Evolutionary conservation across 2,888 invertebrate species (phyloP).

Genomic region (Spodoptera littoralis): DNA sequence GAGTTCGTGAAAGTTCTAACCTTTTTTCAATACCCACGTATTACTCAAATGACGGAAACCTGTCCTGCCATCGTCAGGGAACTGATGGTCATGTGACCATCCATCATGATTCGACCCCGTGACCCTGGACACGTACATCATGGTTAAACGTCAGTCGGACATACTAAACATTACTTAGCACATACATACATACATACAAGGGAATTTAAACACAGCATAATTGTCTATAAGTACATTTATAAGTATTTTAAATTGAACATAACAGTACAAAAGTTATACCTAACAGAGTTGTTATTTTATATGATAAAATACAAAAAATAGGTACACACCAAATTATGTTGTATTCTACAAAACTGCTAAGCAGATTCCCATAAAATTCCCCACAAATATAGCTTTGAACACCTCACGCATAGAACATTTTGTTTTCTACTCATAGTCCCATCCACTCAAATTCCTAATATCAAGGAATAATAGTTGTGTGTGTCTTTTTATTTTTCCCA

Average conservation of each 20-base stretch:
- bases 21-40: not conserved
- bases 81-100: conserved; percentile 25
- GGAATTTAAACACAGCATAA: not conserved
- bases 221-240: no score
- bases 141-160: conserved; percentile 28
- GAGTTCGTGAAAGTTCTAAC: not conserved
- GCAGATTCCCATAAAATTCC: no score
- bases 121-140: conserved; percentile 28
- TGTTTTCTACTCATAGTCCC: not conserved
- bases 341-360: no score
- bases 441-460: conserved; percentile 24
- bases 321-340: no score
- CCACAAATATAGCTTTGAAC: no score
- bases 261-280: no score
- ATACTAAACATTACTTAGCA: conserved; percentile 8
- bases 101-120: conserved; percentile 30
- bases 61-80: conserved; percentile 33
- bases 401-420: no score
- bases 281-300: no score
- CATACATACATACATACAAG: not conserved
- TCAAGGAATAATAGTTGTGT: conserved; percentile 37
- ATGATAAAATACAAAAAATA: no score
- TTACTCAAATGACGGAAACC: conserved; percentile 24
- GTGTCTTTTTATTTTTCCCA: conserved; percentile 52
- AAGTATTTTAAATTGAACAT: no score